Evolutionary conservation across 1,140 invertebrate species (phyloP), one percentile per base, ranked within the genome.

Genomic region (Zaprionus kolodkinae): DNA sequence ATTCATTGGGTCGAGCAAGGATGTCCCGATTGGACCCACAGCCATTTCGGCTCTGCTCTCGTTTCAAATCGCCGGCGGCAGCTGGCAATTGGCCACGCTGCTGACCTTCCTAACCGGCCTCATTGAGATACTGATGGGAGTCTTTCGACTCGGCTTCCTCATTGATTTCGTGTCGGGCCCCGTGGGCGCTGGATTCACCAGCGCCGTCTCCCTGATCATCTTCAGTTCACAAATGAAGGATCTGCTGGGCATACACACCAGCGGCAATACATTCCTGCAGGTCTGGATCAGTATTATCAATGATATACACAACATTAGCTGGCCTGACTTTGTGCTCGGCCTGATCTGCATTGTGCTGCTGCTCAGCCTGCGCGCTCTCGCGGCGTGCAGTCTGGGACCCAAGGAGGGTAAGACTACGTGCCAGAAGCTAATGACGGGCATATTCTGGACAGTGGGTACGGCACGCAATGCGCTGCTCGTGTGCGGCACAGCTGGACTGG

Each of bases 151-250:
- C 62, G 97, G 98, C 54, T 98, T 99, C 92, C 93, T 99, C 13
- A 97, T 99, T 38, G 97, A 99, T 92, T 99, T 98, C 91, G 97
- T 99, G 1, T 98, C 97, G 0, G 96, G 97, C 11, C 97, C 98
- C 0, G 98, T 99, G 0, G 97, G 97, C 13, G 98, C 96, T 2
- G 97, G 97, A 6, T 99, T 99, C 91, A 99, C 97, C 0, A 97
- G 97, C 4, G 98, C 98, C 4, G 98, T 98, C 10, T 97, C 98
- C 21, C 93, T 99, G 25, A 97, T 98, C 74, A 99, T 99, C 60
- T 95, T 97, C 9, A 96, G 96, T 5, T 97, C 97, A 1, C 98
- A 99, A 94, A 93, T 99, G 33, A 98, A 97, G 93, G 96, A 97
- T 84, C 92, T 98, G 43, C 94, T 98, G n/a, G 96, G 96, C 4